phyloP scores from a whole-genome alignment of 1,140 invertebrate genomes.

The Helicoverpa zea region DNA sequence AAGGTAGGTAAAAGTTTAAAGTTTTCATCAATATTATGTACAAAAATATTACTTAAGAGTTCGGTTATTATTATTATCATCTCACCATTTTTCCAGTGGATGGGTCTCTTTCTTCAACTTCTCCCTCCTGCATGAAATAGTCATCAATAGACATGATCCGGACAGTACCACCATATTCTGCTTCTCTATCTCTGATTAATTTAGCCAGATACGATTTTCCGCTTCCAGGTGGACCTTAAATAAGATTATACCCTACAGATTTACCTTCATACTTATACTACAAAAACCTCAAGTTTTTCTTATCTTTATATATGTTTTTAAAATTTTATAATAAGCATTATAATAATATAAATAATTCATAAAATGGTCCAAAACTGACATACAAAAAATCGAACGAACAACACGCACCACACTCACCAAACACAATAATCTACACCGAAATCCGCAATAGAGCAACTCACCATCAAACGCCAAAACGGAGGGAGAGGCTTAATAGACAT shows the following conservation, averaged over 20 bases:
- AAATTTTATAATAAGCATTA: background rate
- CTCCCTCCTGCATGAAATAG: constrained; percentile 97
- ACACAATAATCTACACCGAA: too few relatives aligned
- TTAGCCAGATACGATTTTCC: constrained; percentile 96
- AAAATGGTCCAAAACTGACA: too few relatives aligned
- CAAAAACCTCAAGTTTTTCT: background rate
- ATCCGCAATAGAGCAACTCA: too few relatives aligned
- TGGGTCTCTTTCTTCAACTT: constrained; percentile 92
- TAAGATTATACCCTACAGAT: background rate
- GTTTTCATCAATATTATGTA: background rate
- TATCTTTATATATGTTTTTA: background rate
- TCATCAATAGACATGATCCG: constrained; percentile 98
- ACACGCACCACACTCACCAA: too few relatives aligned
- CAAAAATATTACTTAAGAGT: background rate
- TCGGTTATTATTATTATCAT: background rate
- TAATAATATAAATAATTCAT: too few relatives aligned
- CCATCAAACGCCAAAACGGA: too few relatives aligned
- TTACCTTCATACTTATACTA: background rate
- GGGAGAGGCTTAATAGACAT: too few relatives aligned
- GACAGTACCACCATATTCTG: constrained; percentile 88
- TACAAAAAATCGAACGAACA: too few relatives aligned
- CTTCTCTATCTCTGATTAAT: constrained; percentile 92
- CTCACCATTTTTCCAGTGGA: constrained; percentile 90
- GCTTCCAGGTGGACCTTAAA: constrained; percentile 93
- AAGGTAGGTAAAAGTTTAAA: too few relatives aligned